Percentiles rank a stretch among this genome's conserved stretches.
These are phyloP conservation scores for Drosophila nigromelanica DNA, from an alignment of 1,140 invertebrate species.

Conservation along the genomic window DNA sequence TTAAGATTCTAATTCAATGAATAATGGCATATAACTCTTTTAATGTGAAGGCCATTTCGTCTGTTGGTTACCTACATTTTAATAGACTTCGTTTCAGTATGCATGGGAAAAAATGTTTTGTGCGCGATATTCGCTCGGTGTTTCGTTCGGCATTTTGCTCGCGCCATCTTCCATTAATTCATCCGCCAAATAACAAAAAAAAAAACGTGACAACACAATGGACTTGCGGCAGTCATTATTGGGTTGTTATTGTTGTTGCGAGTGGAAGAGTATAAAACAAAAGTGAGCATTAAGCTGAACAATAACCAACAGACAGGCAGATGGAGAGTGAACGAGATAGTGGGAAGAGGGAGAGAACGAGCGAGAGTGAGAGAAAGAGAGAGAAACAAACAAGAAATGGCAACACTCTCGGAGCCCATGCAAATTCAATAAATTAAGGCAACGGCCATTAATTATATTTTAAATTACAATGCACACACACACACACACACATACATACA, in stretches of 20 bases:
- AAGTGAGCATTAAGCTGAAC: slow-evolving; percentile 53
- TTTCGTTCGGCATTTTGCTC: slow-evolving; percentile 30
- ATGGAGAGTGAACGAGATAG: background rate
- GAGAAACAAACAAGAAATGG: slow-evolving; percentile 48
- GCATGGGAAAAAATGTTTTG: background rate
- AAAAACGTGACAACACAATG: slow-evolving; percentile 62
- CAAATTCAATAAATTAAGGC: slow-evolving; percentile 81
- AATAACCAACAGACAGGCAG: slow-evolving; percentile 27
- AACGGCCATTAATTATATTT: slow-evolving; percentile 82
- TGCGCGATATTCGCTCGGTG: slow-evolving; percentile 4
- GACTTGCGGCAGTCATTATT: slow-evolving; percentile 77
- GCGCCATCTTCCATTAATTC: slow-evolving; percentile 68
- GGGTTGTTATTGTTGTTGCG: slow-evolving; percentile 39
- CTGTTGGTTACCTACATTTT: too few relatives aligned
- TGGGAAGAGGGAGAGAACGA: background rate
- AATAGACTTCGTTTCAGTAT: background rate
- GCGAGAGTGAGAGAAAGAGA: background rate
- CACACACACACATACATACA: slow-evolving; percentile 24
- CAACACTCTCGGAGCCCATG: slow-evolving; percentile 54
- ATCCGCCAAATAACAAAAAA: slow-evolving; percentile 64
- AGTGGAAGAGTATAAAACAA: slow-evolving; percentile 49
- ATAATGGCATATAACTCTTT: too few relatives aligned
- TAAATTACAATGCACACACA: slow-evolving; percentile 75
- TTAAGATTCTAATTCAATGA: too few relatives aligned
- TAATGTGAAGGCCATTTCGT: too few relatives aligned